A percentile compares a stretch with the other conserved stretches of the same genome.
Conservation (phyloP, 2,888 invertebrate genomes). For the Cephalotes varians region DNA sequence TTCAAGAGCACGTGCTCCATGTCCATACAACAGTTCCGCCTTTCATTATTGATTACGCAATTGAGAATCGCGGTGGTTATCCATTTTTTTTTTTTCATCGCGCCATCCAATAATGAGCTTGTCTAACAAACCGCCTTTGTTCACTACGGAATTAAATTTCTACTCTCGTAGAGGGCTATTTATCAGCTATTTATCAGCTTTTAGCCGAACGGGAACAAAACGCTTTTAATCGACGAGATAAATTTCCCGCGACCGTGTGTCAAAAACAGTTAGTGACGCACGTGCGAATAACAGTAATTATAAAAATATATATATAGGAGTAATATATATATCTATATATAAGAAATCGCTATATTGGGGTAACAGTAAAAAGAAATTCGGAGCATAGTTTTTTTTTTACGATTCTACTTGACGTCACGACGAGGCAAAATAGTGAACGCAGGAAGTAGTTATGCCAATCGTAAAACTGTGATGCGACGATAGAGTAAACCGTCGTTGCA, state of each 20-base stretch:
- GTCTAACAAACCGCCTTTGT: constrained; percentile 35
- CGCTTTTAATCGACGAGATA: not conserved
- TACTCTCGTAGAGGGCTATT: not conserved
- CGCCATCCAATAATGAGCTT: constrained; percentile 30
- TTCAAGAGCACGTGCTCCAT: constrained; percentile 31
- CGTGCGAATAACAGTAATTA: constrained; percentile 19
- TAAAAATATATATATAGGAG: too few species aligned
- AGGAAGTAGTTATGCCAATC: constrained; percentile 33
- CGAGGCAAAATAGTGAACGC: not conserved
- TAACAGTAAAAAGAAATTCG: not conserved
- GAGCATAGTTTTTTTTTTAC: not conserved
- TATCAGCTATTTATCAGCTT: not conserved
- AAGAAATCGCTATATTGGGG: not conserved
- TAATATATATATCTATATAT: too few species aligned
- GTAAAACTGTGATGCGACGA: constrained; percentile 21
- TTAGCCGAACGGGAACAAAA: not conserved
- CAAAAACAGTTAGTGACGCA: not conserved
- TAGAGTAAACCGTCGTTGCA: constrained; percentile 15
- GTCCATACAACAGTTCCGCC: constrained; percentile 27
- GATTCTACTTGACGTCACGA: constrained; percentile 26
- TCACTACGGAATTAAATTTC: constrained; percentile 17
- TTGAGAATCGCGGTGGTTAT: constrained; percentile 26
- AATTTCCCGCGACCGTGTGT: not conserved
- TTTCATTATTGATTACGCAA: constrained; percentile 49
- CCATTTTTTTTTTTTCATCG: constrained; percentile 29